Evolutionary conservation across 2,888 invertebrate species (phyloP).

Genomic region (Helleia helle): DNA sequence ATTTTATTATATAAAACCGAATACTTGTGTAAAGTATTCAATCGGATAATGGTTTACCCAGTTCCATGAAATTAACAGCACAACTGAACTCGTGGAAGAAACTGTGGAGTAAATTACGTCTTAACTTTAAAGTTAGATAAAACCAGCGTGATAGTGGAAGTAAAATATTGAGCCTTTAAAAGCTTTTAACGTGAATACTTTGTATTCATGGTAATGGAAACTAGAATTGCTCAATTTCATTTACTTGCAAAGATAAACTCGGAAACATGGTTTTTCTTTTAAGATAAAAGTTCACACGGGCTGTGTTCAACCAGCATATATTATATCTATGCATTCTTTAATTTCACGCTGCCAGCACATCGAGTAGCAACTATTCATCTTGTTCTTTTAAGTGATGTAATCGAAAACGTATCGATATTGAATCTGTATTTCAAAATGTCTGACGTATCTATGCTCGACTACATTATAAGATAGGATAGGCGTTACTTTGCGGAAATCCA

Average conservation of each 20-base stretch:
- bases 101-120: slow-evolving; percentile 1
- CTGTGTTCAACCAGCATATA: too few species aligned
- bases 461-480: too few species aligned
- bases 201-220: slow-evolving; percentile 2
- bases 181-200: slow-evolving; percentile 7
- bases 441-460: too few species aligned
- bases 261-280: slow-evolving; percentile 5
- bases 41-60: too few species aligned
- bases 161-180: slow-evolving; percentile 7
- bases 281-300: slow-evolving; percentile 2
- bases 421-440: too few species aligned
- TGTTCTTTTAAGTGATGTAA: background rate
- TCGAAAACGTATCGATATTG: background rate
- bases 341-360: slow-evolving; percentile 12
- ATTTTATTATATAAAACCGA: too few species aligned
- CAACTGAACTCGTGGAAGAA: slow-evolving; percentile 1
- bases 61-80: background rate
- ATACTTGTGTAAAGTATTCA: too few species aligned
- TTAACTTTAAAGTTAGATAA: slow-evolving; percentile 1
- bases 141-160: slow-evolving; percentile 1
- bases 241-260: background rate
- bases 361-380: background rate
- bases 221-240: background rate
- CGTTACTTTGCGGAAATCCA: too few species aligned
- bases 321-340: slow-evolving; percentile 13